Evolutionary conservation across 1,140 invertebrate genomes (phyloP), one percentile per base, ranked within the genome.

Genomic region (Orius laevigatus): DNA sequence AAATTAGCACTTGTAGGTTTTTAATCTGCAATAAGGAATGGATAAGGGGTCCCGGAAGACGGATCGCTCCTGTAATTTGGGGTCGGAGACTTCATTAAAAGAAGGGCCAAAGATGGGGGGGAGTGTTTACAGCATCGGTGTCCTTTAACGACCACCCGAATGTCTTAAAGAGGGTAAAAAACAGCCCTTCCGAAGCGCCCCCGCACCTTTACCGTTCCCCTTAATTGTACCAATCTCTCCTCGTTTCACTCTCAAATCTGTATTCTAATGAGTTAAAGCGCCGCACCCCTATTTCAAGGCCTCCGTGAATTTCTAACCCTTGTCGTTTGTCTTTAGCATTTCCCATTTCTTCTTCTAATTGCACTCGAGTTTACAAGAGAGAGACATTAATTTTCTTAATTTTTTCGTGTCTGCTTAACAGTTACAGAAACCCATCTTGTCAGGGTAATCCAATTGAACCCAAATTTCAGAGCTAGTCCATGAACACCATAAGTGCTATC

Each of bases 1-100:
- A 50, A 50, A 50, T 50, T 50, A 44, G 48, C 48, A 50, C 48
- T 50, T 50, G 48, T 50, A 50, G 48, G 40, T 50, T 50, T 50
- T 50, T 50, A 50, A 50, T 50, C 48, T 14, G 40, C 40, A 44
- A 44, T 50, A 44, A 43, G 48, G 41, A 41, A 36, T 18, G 40
- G 19, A 33, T 8, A 19, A 12, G 33, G 38, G 25, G 25, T 20
- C 20, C 31, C 47, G 25, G 42, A 50, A 43, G 48, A 42, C 8
- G 12, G 15, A 45, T 45, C 43, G 43, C 43, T 45, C 11, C 43
- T 31, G 43, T 45, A 45, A 45, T 45, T 45, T 45, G 43, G 43
- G 43, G 43, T 45, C 43, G 43, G 43, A 45, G 43, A 45, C 43
- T 45, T 31, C 43, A 45, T 45, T 45, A 45, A 45, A 45, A 42